Percentiles rank a stretch among this genome's conserved stretches.
phyloP scores from a whole-genome alignment of 2,888 invertebrate species.

The Lasioglossum leucozonium region DNA sequence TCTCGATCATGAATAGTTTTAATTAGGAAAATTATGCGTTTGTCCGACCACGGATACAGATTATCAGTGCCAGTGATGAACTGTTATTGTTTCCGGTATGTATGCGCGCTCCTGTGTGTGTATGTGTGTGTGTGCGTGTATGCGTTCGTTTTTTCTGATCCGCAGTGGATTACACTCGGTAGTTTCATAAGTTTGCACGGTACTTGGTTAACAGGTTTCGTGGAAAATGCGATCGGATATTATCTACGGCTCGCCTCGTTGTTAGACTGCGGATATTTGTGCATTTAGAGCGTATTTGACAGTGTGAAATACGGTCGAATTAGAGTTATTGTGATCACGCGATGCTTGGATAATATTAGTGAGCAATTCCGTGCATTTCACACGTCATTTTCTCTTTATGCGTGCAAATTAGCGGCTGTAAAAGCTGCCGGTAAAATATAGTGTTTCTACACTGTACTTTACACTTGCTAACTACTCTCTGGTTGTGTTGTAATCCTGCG shows the following conservation, averaged over 20 bases:
- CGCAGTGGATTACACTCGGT: background rate
- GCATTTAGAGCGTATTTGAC: conserved; percentile 8
- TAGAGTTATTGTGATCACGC: conserved; percentile 13
- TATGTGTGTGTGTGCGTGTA: too few relatives aligned
- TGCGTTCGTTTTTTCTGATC: background rate
- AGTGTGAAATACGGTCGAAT: background rate
- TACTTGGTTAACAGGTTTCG: conserved; percentile 2
- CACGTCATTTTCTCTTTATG: conserved; percentile 5
- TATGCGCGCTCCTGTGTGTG: background rate
- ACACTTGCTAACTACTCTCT: background rate
- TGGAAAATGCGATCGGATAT: conserved; percentile 9
- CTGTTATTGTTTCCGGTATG: conserved; percentile 1
- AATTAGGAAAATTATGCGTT: conserved; percentile 34
- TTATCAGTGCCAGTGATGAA: conserved; percentile 2
- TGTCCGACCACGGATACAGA: background rate
- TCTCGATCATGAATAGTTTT: conserved; percentile 26
- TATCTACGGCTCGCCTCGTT: conserved; percentile 1
- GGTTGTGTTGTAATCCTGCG: background rate
- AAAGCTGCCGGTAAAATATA: background rate
- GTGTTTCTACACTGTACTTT: background rate
- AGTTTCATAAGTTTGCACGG: background rate
- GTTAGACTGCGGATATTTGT: conserved; percentile 6
- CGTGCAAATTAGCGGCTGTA: background rate
- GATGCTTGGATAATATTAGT: background rate
- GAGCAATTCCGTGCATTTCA: background rate